Base-by-base conservation (phyloP, 2,888 invertebrate species). In the Drosophila yooni region DNA sequence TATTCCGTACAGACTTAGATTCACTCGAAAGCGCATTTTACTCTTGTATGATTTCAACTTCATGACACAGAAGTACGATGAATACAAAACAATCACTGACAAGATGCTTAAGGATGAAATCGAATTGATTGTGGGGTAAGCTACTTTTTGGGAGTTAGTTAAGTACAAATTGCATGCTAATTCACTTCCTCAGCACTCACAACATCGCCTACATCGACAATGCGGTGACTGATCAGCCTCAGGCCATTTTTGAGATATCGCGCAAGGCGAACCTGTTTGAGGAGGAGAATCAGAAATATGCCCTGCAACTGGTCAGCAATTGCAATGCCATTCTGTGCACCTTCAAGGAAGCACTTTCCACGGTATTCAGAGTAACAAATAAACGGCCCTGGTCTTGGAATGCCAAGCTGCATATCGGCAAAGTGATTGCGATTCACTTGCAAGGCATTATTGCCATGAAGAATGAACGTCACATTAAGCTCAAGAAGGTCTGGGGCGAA, bases 41-140 rank as follows among this genome's bases (percentile, higher is more conserved):
- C 91, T 96, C 29, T 94, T 96, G 88, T 95, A 95, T 1, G 95
- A 96, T 87, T 95, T 96, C 64, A 93, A 93, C 51, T 94, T 94
- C 1, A 88, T 91, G 25, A 92, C 94, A 54, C 94, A 94, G 61
- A 92, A 93, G 29, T 94, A 94, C 68, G 92, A 94, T 64, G 84
- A 94, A 50, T 94, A 94, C 66, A 86, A 94, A 92, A 94, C 95
- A 15, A 91, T 95, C 29, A 91, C 94, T 52, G 94, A 94, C 7
- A 67, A 76, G 36, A 92, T 96, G 25, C 94, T 95, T 79, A 93
- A 94, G 58, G 93, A 94, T 5, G 92, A 94, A 15, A 94, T 95
- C 77, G 95, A 95, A 86, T 92, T 96, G 18, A 95, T 95, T 90
- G 94, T 96, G 13, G 95, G 96, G 94, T 96, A 94, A 84, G 94